Base-by-base conservation (phyloP, 2,888 invertebrate genomes). In the Eretmocerus hayati region DNA sequence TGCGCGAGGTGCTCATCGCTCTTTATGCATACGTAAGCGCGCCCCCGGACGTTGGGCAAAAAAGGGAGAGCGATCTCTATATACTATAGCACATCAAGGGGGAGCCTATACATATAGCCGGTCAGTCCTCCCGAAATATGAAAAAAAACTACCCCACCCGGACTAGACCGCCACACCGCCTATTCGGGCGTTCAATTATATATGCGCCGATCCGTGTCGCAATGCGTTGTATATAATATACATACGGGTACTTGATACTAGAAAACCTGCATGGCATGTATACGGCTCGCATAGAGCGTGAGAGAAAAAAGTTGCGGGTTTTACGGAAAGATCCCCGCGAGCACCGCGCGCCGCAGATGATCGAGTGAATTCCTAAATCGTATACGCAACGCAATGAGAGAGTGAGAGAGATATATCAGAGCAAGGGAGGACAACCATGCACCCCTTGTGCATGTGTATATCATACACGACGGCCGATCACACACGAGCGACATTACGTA, bases 101-200 rank as follows among this genome's bases (percentile, higher is more conserved):
- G 26, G 26, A 26, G 26, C 6, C n/a, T n/a, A n/a, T n/a, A 11
- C 26, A 11, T 11, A 6, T 36, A 39, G 45, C 5, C 16, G 35
- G 40, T 41, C 50, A 53, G 52, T 53, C 64, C 59, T 59, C 46
- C 62, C 62, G 62, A 65, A 65, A 62, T 61, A 50, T 53, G 38
- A 42, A 58, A 55, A 53, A 37, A 50, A 48, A 20, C 41, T 33
- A 36, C 5, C 35, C 39, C 44, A 38, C 32, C 46, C 36, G 8
- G 6, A n/a, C n/a, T n/a, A n/a, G n/a, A n/a, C n/a, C n/a, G n/a
- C n/a, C n/a, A n/a, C n/a, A n/a, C n/a, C n/a, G n/a, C n/a, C n/a
- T n/a, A n/a, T n/a, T n/a, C n/a, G n/a, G n/a, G n/a, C n/a, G n/a
- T n/a, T n/a, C n/a, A n/a, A n/a, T n/a, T n/a, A n/a, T n/a, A n/a